Percentiles rank a stretch among this genome's conserved stretches.
Conservation (phyloP, 2,113 vertebrate genomes). For the Amphiprion ocellaris region DNA sequence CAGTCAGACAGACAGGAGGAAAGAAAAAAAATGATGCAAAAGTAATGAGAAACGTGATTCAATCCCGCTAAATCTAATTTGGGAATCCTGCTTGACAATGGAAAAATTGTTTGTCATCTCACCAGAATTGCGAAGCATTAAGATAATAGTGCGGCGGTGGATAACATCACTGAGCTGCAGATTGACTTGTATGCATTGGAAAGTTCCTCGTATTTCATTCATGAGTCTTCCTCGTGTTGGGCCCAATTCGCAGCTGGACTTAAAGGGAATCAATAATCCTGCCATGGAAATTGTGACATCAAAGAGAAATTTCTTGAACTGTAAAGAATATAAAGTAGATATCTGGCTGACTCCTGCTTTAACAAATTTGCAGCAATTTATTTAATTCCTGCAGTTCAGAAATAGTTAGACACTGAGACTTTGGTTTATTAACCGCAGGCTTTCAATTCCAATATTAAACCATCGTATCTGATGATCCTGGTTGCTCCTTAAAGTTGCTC, state of each 20-base stretch:
- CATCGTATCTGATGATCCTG: slow-evolving; percentile 14
- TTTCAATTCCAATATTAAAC: slow-evolving; percentile 30
- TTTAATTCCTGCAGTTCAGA: slow-evolving; percentile 45
- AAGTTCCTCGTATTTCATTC: slow-evolving; percentile 42
- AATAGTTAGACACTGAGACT: slow-evolving; percentile 23
- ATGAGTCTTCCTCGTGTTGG: slow-evolving; percentile 15
- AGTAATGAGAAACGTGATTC: slow-evolving; percentile 65
- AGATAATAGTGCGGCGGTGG: not conserved
- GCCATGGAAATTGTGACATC: slow-evolving; percentile 56
- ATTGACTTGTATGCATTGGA: slow-evolving; percentile 21
- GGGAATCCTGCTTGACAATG: slow-evolving; percentile 17
- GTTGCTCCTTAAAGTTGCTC: slow-evolving; percentile 20
- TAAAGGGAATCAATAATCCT: slow-evolving; percentile 74
- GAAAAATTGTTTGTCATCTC: slow-evolving; percentile 30
- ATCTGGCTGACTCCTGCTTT: slow-evolving; percentile 25
- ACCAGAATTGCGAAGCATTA: slow-evolving; percentile 9
- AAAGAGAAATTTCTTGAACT: slow-evolving; percentile 61
- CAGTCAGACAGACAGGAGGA: slow-evolving; percentile 22
- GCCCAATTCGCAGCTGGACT: slow-evolving; percentile 53
- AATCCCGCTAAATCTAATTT: slow-evolving; percentile 37
- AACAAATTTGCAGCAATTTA: slow-evolving; percentile 35
- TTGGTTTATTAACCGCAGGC: slow-evolving; percentile 25
- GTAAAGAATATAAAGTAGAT: slow-evolving; percentile 63
- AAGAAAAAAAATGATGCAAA: slow-evolving; percentile 36
- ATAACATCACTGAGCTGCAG: slow-evolving; percentile 2